Evolutionary conservation across 1,140 invertebrate species (phyloP), one percentile per base, ranked within the genome.

Genomic region (Dinoponera quadriceps): DNA sequence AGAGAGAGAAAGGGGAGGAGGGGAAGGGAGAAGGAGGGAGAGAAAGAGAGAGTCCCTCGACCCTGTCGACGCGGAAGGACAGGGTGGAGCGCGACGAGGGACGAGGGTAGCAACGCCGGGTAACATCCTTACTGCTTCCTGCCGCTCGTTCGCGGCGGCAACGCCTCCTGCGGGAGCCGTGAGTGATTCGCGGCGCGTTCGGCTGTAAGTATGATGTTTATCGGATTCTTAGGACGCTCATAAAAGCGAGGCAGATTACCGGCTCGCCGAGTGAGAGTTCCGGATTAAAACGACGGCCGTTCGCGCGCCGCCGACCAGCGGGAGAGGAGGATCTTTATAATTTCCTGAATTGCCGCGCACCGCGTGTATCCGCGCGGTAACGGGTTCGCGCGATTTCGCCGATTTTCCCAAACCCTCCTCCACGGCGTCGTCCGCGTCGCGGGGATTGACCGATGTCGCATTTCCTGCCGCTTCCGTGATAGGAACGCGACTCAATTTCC

Each of bases 41-140:
- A n/a, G n/a, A n/a, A n/a, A n/a, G n/a, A n/a, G n/a, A 69, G 25
- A 81, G 29, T 18, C 9, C 59, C 29, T 63, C n/a, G n/a, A 44
- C 20, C 7, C 38, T 82, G 54, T 82, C 54, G 16, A 74, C 18
- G 38, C n/a, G 49, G 48, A 83, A 77, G 20, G 27, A 44, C 13
- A 66, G 25, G 22, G 38, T 74, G 27, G 44, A 22, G 18, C 55
- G 77, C 27, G 16, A 68, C 29, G 72, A 82, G 22, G 66, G 44
- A 27, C 59, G 57, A 73, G 48, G 69, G 57, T 54, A 55, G 55
- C 33, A 57, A 68, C 59, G 68, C 54, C 75, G 80, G 82, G 83
- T 78, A n/a, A n/a, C 59, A 90, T 90, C 81, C 84, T 84, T 77
- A 86, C 69, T 83, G 80, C 83, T 91, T 91, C 90, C 86, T 91